Base-by-base conservation (phyloP, 2,797 vertebrate species). In the Leptoclinus maculatus region DNA sequence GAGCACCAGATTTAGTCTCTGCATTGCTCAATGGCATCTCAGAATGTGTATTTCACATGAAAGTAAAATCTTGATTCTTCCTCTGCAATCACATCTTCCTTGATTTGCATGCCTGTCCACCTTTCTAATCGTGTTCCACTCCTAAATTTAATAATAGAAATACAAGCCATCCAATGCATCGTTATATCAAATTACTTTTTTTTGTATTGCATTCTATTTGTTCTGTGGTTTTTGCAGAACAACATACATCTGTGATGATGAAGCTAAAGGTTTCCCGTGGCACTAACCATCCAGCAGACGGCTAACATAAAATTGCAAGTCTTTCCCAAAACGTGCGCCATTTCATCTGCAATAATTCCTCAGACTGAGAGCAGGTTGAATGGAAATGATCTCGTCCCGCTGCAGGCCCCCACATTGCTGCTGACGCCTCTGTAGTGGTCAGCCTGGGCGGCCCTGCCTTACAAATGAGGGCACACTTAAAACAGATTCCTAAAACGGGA, bases 361-460 rank as follows among this genome's bases (percentile, higher is more conserved):
- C 54, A 38, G 29, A 60, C 39, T 13, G 21, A 32, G 66, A 54
- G 45, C 68, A 68, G 74, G 62, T 19, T 27, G 41, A 66, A 14
- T 39, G 27, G 67, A 36, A 57, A 38, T 34, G 53, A 86, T 36
- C 53, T 25, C 3, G 34, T 47, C 47, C 47, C 2, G 2, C 63
- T 59, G 47, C 39, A 56, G 70, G 64, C 29, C 43, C 76, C 57
- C 39, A 57, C 27, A 5, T n/a, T 27, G 19, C 76, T 60, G 41
- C 49, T 41, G 65, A 25, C 72, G 72, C 79, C 34, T 88, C 72
- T 83, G 79, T 70, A 70, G 89, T 85, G 86, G 86, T 83, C 76
- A 58, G 68, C 27, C 49, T 43, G 68, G 80, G 79, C 67, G 2
- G 87, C 67, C 53, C 71, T 82, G 62, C 77, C 77, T 83, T 49